phyloP scores from a whole-genome alignment of 2,797 vertebrate species.

The Decapterus maruadsi region DNA sequence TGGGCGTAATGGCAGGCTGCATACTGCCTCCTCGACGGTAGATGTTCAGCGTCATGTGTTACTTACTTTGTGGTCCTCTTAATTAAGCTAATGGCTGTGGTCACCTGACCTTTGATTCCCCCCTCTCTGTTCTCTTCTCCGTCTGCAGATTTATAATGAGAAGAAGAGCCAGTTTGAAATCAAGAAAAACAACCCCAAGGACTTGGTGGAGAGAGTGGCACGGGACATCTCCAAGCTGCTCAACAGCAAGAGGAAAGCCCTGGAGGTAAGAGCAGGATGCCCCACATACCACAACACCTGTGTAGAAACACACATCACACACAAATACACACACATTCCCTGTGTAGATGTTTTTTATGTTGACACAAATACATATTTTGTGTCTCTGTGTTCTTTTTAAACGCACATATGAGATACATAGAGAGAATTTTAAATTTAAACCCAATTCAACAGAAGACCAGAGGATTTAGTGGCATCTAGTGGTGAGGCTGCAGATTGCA shows the following conservation, averaged over 20 bases:
- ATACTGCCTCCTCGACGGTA: conserved; percentile 48
- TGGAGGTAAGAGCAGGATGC: conserved; percentile 89
- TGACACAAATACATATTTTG: conserved; percentile 3
- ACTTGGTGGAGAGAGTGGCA: conserved; percentile 95
- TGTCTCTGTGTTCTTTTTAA: neutral
- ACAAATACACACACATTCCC: neutral
- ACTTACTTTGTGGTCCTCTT: conserved; percentile 50
- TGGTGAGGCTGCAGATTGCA: neutral
- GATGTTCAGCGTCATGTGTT: conserved; percentile 59
- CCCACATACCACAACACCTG: conserved; percentile 21
- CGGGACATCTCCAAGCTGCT: conserved; percentile 95
- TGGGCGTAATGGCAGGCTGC: conserved; percentile 54
- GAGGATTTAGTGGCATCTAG: neutral
- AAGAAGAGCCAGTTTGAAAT: conserved; percentile 97
- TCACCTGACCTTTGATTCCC: conserved; percentile 48
- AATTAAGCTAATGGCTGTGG: conserved; percentile 55
- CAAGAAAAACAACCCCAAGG: conserved; percentile 94
- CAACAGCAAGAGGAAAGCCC: conserved; percentile 95
- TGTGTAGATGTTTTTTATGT: neutral
- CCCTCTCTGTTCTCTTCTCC: conserved; percentile 58
- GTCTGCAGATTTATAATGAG: conserved; percentile 94
- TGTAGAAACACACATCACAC: conserved; percentile 12
- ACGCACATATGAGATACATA: no score
- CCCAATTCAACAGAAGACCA: neutral
- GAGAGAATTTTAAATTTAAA: neutral